Evolutionary conservation across 2,888 invertebrate species (phyloP).

Genomic region (Trachelus tabidus): DNA sequence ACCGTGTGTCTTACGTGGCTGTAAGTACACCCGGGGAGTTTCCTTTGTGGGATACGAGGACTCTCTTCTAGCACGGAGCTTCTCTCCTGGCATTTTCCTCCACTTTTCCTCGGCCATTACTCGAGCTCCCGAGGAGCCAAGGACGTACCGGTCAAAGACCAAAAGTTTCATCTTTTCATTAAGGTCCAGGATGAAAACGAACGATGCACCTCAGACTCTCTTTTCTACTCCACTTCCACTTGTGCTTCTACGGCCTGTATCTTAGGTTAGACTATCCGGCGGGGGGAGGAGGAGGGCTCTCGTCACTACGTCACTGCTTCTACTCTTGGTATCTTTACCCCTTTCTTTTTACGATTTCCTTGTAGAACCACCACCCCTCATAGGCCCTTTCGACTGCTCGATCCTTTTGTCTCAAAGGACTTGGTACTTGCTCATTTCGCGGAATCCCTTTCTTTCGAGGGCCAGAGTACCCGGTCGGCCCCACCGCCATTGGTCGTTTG

Average conservation of each 20-base stretch:
- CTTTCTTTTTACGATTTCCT: constrained; percentile 16
- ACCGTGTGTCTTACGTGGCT: no score
- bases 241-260: no score
- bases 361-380: constrained; percentile 21
- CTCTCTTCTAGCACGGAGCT: constrained; percentile 28
- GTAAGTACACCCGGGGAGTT: constrained; percentile 6
- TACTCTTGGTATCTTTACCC: constrained; percentile 32
- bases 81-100: constrained; percentile 25
- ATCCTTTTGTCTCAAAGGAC: constrained; percentile 60
- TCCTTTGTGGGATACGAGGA: constrained; percentile 43
- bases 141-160: constrained; percentile 46
- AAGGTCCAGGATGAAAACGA: constrained; percentile 32
- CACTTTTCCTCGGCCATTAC: constrained; percentile 33
- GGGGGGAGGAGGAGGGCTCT: neutral
- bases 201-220: constrained; percentile 42
- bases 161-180: constrained; percentile 50
- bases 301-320: constrained; percentile 17
- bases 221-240: constrained; percentile 25
- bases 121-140: constrained; percentile 20
- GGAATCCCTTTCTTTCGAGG: constrained; percentile 38
- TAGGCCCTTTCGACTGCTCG: constrained; percentile 33
- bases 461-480: no score
- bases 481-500: no score
- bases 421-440: constrained; percentile 58
- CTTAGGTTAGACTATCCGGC: no score